Evolutionary conservation across 2,888 invertebrate species (phyloP), one percentile per base, ranked within the genome.

Genomic region (Hermaeophaga mercurialis): DNA sequence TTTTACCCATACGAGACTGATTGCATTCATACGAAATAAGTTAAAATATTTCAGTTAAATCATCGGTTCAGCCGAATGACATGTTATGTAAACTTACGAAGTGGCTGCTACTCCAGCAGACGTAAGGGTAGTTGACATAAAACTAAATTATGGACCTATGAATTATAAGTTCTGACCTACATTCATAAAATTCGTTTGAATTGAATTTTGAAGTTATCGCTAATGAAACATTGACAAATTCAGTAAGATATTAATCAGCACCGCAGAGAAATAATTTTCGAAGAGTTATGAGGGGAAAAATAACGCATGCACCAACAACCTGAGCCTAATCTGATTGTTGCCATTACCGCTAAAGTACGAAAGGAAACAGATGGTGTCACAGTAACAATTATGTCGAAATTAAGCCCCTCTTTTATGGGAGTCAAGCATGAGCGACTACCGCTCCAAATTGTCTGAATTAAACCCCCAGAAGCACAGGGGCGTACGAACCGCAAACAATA

Each of bases 311-410:
- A 60, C 61, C 56, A 52, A 65, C 62, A 68, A 68, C 66, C 65
- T 67, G 68, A 67, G 64, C 64, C 59, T 69, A 69, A 70, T 67
- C 68, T 65, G 69, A 68, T 70, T 67, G 68, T 64, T 66, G 58
- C 64, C 63, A 69, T 66, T 70, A 69, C 68, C 66, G 66, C 68
- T 62, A 64, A 61, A 66, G 64, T 63, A 66, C 67, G 73, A 76
- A 76, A 77, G 77, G 77, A 78, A 78, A 75, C 78, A 78, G 78
- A 78, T 78, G 78, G 77, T 78, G 78, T 77, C 75, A 74, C 73
- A 73, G 74, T 74, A 75, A 76, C 77, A 78, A 78, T 78, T 78
- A 78, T 72, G 75, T 71, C 70, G 74, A 77, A 78, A 77, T 77
- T 77, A 77, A 76, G 75, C 77, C 74, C 77, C 77, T 75, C 73